Base-by-base conservation (phyloP, 2,113 vertebrate species). In the Aptenodytes forsteri region DNA sequence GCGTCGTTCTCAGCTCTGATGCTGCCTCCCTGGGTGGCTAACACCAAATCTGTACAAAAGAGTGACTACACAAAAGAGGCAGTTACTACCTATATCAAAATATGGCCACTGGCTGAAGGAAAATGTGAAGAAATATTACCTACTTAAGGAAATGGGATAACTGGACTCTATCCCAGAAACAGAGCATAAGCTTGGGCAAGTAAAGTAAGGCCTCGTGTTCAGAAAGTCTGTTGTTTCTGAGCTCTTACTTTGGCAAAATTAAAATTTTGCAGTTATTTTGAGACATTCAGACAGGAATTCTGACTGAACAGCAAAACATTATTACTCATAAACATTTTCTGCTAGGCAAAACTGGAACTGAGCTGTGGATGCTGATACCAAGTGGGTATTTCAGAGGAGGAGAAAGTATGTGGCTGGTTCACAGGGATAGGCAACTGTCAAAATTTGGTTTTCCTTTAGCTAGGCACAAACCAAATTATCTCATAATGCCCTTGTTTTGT, bases 391-490 rank as follows among this genome's bases (percentile, higher is more conserved):
- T 6, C 2, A 70, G 25, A 87, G 25, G 25, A 93, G 56, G 70
- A 89, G 81, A 94, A 93, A 90, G 67, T 73, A 47, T 76, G 54
- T 54, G 62, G 54, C 44, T 54, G 7, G 6, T 69, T 91, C 75
- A 66, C 16, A 54, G n/a, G 29, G 62, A 69, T 4, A 75, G 13
- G 5, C 52, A 42, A 71, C 26, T 2, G 30, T 76, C 66, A 62
- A 64, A 69, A 14, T 65, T 73, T 54, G 70, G 13, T 36, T 93
- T 95, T 77, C 56, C 44, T 62, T 94, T 61, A 94, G 73, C 70
- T 85, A 79, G 79, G 54, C 61, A 94, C 62, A 72, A 93, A 72
- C 56, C 46, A 79, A 89, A 95, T 84, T 90, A 89, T 44, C 87
- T 97, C 95, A 94, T 72, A 66, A 50, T 38, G 36, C 7, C 23